These are phyloP conservation scores for Antheraea assamensis DNA, from an alignment of 2,888 invertebrate species.

Conservation along the genomic window DNA sequence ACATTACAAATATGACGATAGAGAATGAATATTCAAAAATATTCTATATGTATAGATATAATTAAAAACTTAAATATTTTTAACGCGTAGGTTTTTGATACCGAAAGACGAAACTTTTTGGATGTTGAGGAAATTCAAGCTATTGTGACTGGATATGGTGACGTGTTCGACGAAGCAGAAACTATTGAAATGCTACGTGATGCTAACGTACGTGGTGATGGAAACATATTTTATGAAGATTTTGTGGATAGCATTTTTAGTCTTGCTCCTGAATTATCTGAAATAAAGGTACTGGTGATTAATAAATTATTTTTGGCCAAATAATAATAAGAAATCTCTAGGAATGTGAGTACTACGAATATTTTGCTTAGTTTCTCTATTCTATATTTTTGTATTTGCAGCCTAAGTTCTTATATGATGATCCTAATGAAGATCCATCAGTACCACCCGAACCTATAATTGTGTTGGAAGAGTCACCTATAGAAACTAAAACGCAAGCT, in stretches of 20 bases:
- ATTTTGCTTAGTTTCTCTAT: too few species aligned
- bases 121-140: constrained; percentile 58
- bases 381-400: constrained; percentile 33
- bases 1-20: too few species aligned
- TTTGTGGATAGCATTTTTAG: constrained; percentile 66
- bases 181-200: constrained; percentile 61
- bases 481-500: constrained; percentile 30
- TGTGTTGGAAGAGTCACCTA: constrained; percentile 33
- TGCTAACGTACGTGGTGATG: constrained; percentile 66
- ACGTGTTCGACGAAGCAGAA: constrained; percentile 55
- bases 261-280: constrained; percentile 62
- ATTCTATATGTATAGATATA: neutral
- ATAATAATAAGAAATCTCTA: neutral
- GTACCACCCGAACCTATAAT: constrained; percentile 50
- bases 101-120: constrained; percentile 61
- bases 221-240: constrained; percentile 61
- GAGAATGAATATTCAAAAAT: neutral
- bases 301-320: neutral
- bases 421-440: constrained; percentile 71
- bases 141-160: constrained; percentile 54
- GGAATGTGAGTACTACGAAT: neutral
- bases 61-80: neutral
- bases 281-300: constrained; percentile 50
- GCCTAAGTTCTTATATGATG: constrained; percentile 61
- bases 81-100: constrained; percentile 65